Percentiles rank a stretch among this genome's conserved stretches.
These are phyloP conservation scores for Tragelaphus strepsiceros DNA, from an alignment of 2,113 vertebrate species.

Conservation along the genomic window DNA sequence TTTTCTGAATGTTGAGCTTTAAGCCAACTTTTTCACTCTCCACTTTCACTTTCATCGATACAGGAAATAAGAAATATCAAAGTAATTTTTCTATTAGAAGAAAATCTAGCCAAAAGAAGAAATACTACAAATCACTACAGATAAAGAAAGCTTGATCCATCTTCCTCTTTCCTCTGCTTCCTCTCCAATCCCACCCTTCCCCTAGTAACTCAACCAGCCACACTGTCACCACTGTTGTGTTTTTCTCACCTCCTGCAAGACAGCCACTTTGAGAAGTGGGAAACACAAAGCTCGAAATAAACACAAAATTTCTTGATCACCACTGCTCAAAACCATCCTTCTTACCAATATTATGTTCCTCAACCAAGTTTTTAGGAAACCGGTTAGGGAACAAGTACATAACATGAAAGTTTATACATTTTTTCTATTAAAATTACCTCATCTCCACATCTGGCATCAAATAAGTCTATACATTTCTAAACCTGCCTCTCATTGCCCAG, in stretches of 20 bases:
- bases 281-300: not conserved
- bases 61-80: not conserved
- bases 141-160: not conserved
- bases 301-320: not conserved
- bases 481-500: not conserved
- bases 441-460: not conserved
- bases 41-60: too few relatives aligned
- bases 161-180: not conserved
- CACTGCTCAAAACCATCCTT: not conserved
- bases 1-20: too few relatives aligned
- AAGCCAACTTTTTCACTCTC: too few relatives aligned
- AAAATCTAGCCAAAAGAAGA: slow-evolving; percentile 33
- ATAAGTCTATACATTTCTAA: not conserved
- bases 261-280: not conserved
- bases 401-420: not conserved
- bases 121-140: not conserved
- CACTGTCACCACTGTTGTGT: not conserved
- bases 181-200: not conserved
- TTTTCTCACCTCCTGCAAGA: not conserved
- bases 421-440: not conserved
- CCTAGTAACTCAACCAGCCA: not conserved
- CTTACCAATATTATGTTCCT: not conserved
- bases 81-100: slow-evolving; percentile 15
- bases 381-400: not conserved
- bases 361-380: not conserved